Base-by-base conservation (phyloP, 2,888 invertebrate species). In the Anagyrus pseudococci region DNA sequence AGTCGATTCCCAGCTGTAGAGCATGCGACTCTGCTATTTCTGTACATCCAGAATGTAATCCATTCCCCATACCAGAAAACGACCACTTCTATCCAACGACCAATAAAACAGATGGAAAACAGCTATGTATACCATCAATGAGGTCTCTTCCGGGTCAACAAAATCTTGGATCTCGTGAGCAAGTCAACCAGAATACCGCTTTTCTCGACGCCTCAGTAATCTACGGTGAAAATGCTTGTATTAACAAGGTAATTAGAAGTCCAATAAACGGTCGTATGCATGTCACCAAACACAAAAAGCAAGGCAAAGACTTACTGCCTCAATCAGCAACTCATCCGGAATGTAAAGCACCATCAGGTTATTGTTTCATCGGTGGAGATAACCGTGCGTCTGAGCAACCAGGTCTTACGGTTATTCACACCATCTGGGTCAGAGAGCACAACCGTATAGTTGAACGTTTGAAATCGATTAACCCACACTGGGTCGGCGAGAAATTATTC, bases 121-220 rank as follows among this genome's bases (percentile, higher is more conserved):
- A 92, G 15, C 85, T 94, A 70, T 97, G 97, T 81, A 93, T 97
- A 82, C 95, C 96, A 0, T 96, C 95, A 79, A 96, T 96, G 89
- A 87, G 96, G 76, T 96, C 95, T 50, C 82, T 97, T 67, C 94
- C 96, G 0, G 96, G 96, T 23, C 96, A 96, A 75, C 90, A 93
- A 72, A 88, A 90, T 57, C 83, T 97, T 47, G 92, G 95, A 13
- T 92, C 94, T 0, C 86, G 97, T 62, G 96, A 96, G 73, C 96
- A 96, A 83, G 90, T 95, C 17, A 97, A 98, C 80, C 94, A 96
- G 77, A 96, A 96, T 76, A 93, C 96, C 0, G 93, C 93, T 0
- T 97, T 89, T 81, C 83, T 97, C 57, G 96, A 96, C 75, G 91
- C 85, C 0, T 95, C 95, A 0, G 91, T 91, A 67, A 84, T 98